Conservation (phyloP, 2,113 vertebrate genomes). For the Grammomys dolichurus region DNA sequence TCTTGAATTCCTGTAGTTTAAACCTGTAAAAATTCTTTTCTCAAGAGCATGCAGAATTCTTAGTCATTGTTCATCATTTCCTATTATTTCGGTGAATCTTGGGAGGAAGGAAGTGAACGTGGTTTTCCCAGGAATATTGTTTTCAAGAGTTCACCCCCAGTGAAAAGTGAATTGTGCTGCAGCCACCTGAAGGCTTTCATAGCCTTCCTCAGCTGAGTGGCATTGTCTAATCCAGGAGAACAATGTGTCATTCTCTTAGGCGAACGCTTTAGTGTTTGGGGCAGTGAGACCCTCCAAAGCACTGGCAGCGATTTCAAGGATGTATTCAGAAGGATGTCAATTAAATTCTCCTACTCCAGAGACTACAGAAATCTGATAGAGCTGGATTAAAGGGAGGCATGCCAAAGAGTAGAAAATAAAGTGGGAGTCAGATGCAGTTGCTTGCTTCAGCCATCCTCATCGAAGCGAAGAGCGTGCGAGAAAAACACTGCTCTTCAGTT, state of each 20-base stretch:
- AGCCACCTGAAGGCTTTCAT: constrained; percentile 19
- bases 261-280: constrained; percentile 31
- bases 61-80: constrained; percentile 59
- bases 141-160: constrained; percentile 58
- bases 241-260: constrained; percentile 68
- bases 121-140: constrained; percentile 80
- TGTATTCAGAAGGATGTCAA: background rate
- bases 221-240: constrained; percentile 75
- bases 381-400: background rate
- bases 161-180: constrained; percentile 67
- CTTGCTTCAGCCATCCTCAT: background rate
- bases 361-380: background rate
- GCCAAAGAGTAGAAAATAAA: background rate
- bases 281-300: background rate
- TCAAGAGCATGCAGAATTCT: constrained; percentile 67
- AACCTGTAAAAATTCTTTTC: constrained; percentile 31
- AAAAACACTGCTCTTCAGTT: background rate
- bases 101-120: constrained; percentile 70
- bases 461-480: background rate
- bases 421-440: background rate
- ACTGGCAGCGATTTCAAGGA: constrained; percentile 42
- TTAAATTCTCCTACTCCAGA: background rate
- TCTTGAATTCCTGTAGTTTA: constrained; percentile 21
- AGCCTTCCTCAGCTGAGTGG: background rate
- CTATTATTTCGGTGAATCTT: constrained; percentile 65